phyloP scores from a whole-genome alignment of 2,113 vertebrate species.

The Sinocyclocheilus grahami region DNA sequence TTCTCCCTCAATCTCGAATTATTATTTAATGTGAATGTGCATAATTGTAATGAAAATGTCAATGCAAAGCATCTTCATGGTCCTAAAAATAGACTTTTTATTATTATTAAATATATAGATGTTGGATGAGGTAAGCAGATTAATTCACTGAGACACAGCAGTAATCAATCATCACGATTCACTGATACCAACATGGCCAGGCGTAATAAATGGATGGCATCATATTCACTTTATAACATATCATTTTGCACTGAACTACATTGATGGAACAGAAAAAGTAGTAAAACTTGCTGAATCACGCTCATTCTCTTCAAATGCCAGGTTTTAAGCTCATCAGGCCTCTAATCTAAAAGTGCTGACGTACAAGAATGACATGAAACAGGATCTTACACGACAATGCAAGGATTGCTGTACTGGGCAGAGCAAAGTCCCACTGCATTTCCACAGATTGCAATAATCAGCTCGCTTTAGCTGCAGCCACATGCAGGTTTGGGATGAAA shows the following conservation, averaged over 20 bases:
- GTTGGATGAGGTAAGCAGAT: not conserved
- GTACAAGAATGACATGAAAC: not conserved
- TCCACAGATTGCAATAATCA: too few relatives aligned
- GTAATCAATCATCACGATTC: not conserved
- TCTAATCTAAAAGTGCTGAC: conserved; percentile 9
- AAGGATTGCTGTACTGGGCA: not conserved
- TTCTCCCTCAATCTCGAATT: too few relatives aligned
- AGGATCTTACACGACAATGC: not conserved
- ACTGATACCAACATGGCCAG: not conserved
- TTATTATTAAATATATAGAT: not conserved
- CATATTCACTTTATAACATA: not conserved
- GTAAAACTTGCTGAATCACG: not conserved
- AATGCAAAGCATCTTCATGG: not conserved
- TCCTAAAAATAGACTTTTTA: not conserved
- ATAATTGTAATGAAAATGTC: too few relatives aligned
- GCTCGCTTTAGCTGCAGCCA: not conserved
- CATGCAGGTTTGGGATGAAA: too few relatives aligned
- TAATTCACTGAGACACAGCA: not conserved
- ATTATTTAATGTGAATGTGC: too few relatives aligned
- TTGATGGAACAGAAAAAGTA: not conserved
- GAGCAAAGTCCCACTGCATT: not conserved
- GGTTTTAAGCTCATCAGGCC: not conserved
- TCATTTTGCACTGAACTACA: not conserved
- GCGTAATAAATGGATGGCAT: not conserved
- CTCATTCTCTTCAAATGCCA: not conserved